Evolutionary conservation across 2,888 invertebrate species (phyloP).

Genomic region (Willowsia nigromaculata): DNA sequence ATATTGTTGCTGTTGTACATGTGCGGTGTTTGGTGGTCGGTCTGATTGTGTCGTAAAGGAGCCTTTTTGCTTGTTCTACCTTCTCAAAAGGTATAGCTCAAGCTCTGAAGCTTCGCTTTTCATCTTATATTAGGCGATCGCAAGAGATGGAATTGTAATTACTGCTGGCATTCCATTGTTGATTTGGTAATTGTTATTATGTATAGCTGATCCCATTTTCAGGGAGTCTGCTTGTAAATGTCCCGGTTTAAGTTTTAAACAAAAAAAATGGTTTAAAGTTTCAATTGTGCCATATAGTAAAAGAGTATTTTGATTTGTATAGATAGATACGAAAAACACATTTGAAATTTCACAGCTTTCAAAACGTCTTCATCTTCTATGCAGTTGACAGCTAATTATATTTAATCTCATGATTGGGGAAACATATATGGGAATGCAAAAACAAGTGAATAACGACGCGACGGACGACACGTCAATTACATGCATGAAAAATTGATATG

Average conservation of each 20-base stretch:
- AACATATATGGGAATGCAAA: not conserved
- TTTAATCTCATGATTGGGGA: conserved; percentile 15
- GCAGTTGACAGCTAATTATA: conserved; percentile 41
- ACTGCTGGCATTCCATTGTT: conserved; percentile 54
- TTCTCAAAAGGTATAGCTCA: not conserved
- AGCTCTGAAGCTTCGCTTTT: conserved; percentile 11
- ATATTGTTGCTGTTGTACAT: conserved; percentile 31
- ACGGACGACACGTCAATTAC: conserved; percentile 21
- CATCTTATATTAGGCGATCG: too few species aligned
- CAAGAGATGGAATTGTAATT: conserved; percentile 38
- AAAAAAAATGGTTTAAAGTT: not conserved
- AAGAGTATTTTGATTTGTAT: not conserved
- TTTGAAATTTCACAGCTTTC: not conserved
- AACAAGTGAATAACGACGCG: not conserved
- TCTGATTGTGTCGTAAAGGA: conserved; percentile 23
- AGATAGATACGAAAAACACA: not conserved
- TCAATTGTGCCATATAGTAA: not conserved
- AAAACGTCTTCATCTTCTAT: not conserved
- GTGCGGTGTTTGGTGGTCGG: conserved; percentile 39
- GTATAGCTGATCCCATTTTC: conserved; percentile 37
- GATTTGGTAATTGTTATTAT: conserved; percentile 14
- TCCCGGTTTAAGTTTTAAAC: conserved; percentile 34
- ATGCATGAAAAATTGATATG: conserved; percentile 38
- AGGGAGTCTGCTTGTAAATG: not conserved
- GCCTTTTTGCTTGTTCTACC: not conserved